These are phyloP conservation scores for Microcaecilia unicolor DNA, from an alignment of 2,797 vertebrate genomes.

Conservation along the genomic window DNA sequence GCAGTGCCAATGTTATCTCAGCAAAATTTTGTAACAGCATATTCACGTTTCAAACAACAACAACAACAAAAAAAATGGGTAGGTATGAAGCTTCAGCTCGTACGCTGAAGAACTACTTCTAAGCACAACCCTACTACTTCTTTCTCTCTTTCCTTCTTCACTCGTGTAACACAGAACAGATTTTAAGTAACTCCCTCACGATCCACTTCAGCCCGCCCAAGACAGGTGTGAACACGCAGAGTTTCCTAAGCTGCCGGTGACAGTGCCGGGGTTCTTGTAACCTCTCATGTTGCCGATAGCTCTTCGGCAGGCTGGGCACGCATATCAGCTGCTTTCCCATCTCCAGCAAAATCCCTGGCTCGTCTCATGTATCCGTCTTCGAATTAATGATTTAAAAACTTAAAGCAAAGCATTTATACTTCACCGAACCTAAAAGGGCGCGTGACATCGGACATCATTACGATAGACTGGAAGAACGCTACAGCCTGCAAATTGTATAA, in stretches of 20 bases:
- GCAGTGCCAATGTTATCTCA: too few species aligned
- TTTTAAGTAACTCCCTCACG: too few species aligned
- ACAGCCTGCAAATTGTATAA: too few species aligned
- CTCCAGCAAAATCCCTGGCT: slow-evolving; percentile 68
- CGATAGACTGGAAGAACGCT: slow-evolving; percentile 68
- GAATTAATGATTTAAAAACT: slow-evolving; percentile 92
- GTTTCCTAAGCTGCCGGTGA: not conserved
- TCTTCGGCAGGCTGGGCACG: slow-evolving; percentile 39
- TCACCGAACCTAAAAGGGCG: slow-evolving; percentile 78
- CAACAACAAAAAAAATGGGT: too few species aligned
- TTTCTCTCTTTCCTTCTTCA: too few species aligned
- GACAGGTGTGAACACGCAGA: slow-evolving; percentile 25
- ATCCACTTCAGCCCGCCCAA: too few species aligned
- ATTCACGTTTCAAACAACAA: too few species aligned
- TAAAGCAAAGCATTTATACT: slow-evolving; percentile 86
- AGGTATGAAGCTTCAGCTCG: too few species aligned
- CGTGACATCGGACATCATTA: slow-evolving; percentile 84
- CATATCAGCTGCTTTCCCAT: slow-evolving; percentile 44
- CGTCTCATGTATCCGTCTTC: slow-evolving; percentile 70
- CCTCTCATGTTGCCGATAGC: slow-evolving; percentile 15
- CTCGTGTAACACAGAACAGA: too few species aligned
- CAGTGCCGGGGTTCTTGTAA: not conserved
- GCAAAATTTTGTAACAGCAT: too few species aligned
- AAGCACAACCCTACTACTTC: too few species aligned
- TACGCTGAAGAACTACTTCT: too few species aligned